phyloP scores from a whole-genome alignment of 2,888 invertebrate species.

The Spicauda simplicius region DNA sequence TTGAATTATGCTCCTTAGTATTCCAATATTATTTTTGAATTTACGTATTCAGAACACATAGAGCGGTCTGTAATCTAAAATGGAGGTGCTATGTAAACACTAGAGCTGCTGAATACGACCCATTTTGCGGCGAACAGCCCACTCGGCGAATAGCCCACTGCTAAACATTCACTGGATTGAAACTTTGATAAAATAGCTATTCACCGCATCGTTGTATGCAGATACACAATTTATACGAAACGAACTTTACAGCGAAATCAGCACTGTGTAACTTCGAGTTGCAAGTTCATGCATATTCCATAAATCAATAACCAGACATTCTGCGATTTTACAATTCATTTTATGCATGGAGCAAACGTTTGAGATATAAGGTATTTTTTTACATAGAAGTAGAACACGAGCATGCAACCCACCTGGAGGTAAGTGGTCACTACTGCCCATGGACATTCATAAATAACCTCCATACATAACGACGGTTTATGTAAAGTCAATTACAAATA shows the following conservation, averaged over 20 bases:
- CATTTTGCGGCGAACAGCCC: conserved; percentile 32
- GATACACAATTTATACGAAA: conserved; percentile 25
- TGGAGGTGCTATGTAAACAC: conserved; percentile 31
- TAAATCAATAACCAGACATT: conserved; percentile 19
- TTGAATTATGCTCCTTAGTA: conserved; percentile 5
- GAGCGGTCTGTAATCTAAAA: conserved; percentile 22
- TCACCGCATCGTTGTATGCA: conserved; percentile 6
- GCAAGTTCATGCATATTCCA: conserved; percentile 26
- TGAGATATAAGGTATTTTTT: not conserved
- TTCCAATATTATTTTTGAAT: conserved; percentile 15
- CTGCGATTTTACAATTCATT: conserved; percentile 9
- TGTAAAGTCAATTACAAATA: too few species aligned
- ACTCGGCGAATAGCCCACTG: conserved; percentile 10
- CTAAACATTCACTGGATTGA: conserved; percentile 28
- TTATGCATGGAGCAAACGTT: conserved; percentile 7
- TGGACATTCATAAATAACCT: too few species aligned
- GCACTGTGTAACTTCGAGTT: conserved; percentile 18
- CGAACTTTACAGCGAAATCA: conserved; percentile 19
- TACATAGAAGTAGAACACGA: too few species aligned
- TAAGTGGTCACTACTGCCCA: too few species aligned
- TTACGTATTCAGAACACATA: conserved; percentile 24
- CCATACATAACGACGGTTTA: too few species aligned
- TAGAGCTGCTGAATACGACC: conserved; percentile 29
- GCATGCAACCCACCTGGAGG: too few species aligned
- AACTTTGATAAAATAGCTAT: conserved; percentile 23